phyloP scores from a whole-genome alignment of 1,140 invertebrate species.

The Wiebesia pumilae region DNA sequence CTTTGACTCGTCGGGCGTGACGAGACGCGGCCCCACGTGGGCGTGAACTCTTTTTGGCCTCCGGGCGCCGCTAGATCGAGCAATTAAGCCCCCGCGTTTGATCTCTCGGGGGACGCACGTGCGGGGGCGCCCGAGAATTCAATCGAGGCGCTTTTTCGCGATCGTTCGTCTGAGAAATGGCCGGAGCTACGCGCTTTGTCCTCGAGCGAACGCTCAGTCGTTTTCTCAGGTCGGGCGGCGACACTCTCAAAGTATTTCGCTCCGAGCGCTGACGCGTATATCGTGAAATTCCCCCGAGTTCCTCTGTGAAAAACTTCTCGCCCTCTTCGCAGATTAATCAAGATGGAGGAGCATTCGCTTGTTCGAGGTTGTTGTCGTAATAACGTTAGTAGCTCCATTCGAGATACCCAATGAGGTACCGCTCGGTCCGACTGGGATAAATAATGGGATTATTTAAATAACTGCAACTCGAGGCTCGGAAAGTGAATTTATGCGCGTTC shows the following conservation, averaged over 20 bases:
- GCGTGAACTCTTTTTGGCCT: slow-evolving; percentile 21
- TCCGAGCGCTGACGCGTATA: background rate
- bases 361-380: background rate
- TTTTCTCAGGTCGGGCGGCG: too few relatives aligned
- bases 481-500: too few relatives aligned
- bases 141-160: background rate
- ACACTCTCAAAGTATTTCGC: background rate
- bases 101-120: slow-evolving; percentile 31
- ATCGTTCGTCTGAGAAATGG: slow-evolving; percentile 18
- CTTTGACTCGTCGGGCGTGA: slow-evolving; percentile 55
- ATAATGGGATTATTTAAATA: background rate
- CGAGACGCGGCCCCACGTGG: slow-evolving; percentile 19
- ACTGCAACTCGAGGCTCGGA: background rate
- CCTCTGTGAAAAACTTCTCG: background rate
- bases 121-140: background rate
- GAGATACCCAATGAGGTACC: background rate
- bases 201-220: background rate
- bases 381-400: background rate
- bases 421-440: background rate
- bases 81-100: slow-evolving; percentile 49
- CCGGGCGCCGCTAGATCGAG: slow-evolving; percentile 37
- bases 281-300: background rate
- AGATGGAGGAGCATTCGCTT: background rate
- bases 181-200: slow-evolving; percentile 3
- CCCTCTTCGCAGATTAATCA: background rate